These are phyloP conservation scores for Nebria brevicollis DNA, from an alignment of 2,888 invertebrate genomes.

Conservation along the genomic window DNA sequence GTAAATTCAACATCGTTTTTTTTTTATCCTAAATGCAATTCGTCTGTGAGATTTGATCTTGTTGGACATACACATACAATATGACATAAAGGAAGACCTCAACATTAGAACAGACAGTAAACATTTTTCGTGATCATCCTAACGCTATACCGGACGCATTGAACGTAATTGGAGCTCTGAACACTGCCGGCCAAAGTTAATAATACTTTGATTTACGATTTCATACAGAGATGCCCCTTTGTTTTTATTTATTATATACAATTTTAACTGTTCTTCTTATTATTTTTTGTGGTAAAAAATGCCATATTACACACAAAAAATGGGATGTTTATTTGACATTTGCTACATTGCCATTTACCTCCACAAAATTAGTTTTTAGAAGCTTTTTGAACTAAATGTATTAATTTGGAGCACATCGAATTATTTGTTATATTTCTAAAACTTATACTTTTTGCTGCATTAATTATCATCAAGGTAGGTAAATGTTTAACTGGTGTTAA, in stretches of 20 bases:
- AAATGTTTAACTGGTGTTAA: too few relatives aligned
- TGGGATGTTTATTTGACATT: too few relatives aligned
- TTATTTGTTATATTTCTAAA: too few relatives aligned
- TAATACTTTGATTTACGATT: slow-evolving; percentile 34
- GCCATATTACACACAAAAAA: too few relatives aligned
- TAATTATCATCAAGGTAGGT: too few relatives aligned
- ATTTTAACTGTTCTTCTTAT: not conserved
- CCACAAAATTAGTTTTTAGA: too few relatives aligned
- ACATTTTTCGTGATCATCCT: slow-evolving; percentile 23
- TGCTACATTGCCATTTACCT: too few relatives aligned
- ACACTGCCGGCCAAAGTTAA: slow-evolving; percentile 32
- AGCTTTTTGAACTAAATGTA: too few relatives aligned
- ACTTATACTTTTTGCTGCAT: too few relatives aligned
- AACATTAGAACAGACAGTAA: slow-evolving; percentile 16
- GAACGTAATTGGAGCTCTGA: slow-evolving; percentile 36
- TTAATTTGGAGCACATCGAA: too few relatives aligned
- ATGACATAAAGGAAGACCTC: not conserved
- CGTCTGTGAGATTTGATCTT: slow-evolving; percentile 2
- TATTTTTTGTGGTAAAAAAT: not conserved
- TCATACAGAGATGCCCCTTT: slow-evolving; percentile 8
- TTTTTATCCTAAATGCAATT: not conserved
- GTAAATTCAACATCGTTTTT: not conserved
- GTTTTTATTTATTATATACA: not conserved
- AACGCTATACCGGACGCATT: not conserved
- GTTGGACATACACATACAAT: not conserved